These are phyloP conservation scores for Eueremaeus valkanovi DNA, from an alignment of 2,888 invertebrate species.

Conservation along the genomic window DNA sequence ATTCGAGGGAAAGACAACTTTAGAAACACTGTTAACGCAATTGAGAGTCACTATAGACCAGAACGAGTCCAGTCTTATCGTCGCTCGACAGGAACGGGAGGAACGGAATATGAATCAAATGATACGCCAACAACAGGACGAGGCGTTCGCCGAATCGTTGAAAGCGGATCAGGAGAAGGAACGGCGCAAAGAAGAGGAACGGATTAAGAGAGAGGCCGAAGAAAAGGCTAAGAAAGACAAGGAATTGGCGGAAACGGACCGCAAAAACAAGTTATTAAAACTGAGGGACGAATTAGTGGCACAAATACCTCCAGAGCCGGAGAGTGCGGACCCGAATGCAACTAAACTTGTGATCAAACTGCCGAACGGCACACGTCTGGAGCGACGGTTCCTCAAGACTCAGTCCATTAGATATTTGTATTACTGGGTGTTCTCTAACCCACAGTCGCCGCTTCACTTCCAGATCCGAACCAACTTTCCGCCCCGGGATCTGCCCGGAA, in stretches of 20 bases:
- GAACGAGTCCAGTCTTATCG: slow-evolving; percentile 80
- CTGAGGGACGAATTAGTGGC: slow-evolving; percentile 53
- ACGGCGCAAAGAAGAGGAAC: slow-evolving; percentile 62
- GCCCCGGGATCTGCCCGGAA: slow-evolving; percentile 70
- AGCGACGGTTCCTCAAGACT: slow-evolving; percentile 73
- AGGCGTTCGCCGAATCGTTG: slow-evolving; percentile 85
- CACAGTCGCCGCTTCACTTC: slow-evolving; percentile 84
- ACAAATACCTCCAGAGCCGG: slow-evolving; percentile 64
- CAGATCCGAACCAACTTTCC: slow-evolving; percentile 96
- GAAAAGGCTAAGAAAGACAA: slow-evolving; percentile 54
- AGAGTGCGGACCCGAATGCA: slow-evolving; percentile 63
- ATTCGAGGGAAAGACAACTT: slow-evolving; percentile 68
- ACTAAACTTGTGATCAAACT: slow-evolving; percentile 85
- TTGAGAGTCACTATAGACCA: slow-evolving; percentile 65
- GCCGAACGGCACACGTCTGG: slow-evolving; percentile 81
- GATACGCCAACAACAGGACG: slow-evolving; percentile 83
- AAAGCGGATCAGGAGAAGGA: slow-evolving; percentile 94
- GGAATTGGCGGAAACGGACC: slow-evolving; percentile 58
- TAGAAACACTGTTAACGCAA: slow-evolving; percentile 41
- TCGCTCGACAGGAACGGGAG: slow-evolving; percentile 78
- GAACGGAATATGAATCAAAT: slow-evolving; percentile 80
- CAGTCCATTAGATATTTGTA: slow-evolving; percentile 86
- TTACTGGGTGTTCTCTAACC: slow-evolving; percentile 92
- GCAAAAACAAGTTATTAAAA: slow-evolving; percentile 50
- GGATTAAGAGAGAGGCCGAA: slow-evolving; percentile 55